Evolutionary conservation across 2,888 invertebrate genomes (phyloP), one percentile per base, ranked within the genome.

Genomic region (Metopia argyrocephala): DNA sequence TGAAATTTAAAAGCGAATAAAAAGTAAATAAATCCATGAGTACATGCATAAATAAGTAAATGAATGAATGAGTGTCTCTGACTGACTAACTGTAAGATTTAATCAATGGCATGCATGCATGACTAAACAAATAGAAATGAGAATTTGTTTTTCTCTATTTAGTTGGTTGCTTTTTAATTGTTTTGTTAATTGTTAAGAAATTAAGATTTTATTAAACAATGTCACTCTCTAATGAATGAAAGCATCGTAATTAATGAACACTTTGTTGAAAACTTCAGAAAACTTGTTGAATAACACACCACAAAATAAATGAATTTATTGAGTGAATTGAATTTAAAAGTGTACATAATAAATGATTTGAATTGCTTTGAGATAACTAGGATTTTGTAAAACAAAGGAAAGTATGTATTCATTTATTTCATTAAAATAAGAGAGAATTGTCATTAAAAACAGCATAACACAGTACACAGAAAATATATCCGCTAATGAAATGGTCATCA

Each of bases 161-260:
- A 46, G 23, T 28, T 68, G 68, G 61, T 54, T 31, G 68, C 62
- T 31, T 48, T n/a, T 74, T 59, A 66, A 76, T 76, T 62, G 62
- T 69, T 74, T 74, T 69, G 69, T 69, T 56, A 76, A 69, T 76
- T 76, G 76, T 68, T 64, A 45, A 64, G 28, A 62, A 76, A 69
- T 76, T 62, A 69, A 52, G 52, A 75, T 75, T 75, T 66, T 57
- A 46, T 65, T 61, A 61, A 61, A 70, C 23, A 61, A 61, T 61
- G 61, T 38, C 31, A 50, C 23, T 18, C 15, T 25, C n/a, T n/a
- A n/a, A 15, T 25, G 18, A 45, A 62, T 56, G 56, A 68, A 68
- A 68, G 68, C 56, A 18, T 15, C 25, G 18, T 68, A 45, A 68
- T 56, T 21, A 68, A 45, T 54, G 38, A 31, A 6, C 20, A 12